Evolutionary conservation across 2,113 vertebrate species (phyloP), one percentile per base, ranked within the genome.

Genomic region (Tupaia chinensis): DNA sequence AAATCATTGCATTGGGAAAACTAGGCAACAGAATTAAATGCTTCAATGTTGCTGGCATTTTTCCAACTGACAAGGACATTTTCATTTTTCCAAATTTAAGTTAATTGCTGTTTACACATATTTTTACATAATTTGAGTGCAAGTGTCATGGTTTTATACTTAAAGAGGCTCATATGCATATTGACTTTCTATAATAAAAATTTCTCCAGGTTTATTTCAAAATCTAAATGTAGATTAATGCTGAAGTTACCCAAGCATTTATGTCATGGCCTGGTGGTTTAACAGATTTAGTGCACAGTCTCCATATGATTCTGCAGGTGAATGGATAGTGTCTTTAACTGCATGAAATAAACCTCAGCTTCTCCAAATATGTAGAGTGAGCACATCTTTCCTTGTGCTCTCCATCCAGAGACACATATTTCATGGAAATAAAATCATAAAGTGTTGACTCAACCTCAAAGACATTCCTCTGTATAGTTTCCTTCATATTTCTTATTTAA

Each of bases 61-160:
- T 93, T 63, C 77, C 76, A 97, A 82, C 10, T 32, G 44, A 72
- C 10, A 65, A 81, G 12, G 44, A 95, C 25, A 91, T 3, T n/a
- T 76, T 63, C 3, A 63, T 86, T 83, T 56, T 60, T 79, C 32
- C 19, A 96, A 92, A 72, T 86, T 82, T 91, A 89, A 94, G 56
- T 70, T 84, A 97, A 89, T 93, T 95, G 23, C 54, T 93, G 11
- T 89, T 92, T 97, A 72, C 77, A 87, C 23, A 91, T 84, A 84
- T 32, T 95, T 96, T 89, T 87, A 79, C 44, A 89, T 94, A 95
- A 92, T 77, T 60, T 94, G 78, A 92, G 9, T 54, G 63, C 34
- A 85, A 78, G n/a, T 93, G 12, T 73, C 74, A 94, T 29, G 34
- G 23, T 92, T 94, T 94, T 96, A 25, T 81, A 72, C 29, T 88